These are phyloP conservation scores for Scaptomyza flava DNA, from an alignment of 2,888 invertebrate species.

Conservation along the genomic window DNA sequence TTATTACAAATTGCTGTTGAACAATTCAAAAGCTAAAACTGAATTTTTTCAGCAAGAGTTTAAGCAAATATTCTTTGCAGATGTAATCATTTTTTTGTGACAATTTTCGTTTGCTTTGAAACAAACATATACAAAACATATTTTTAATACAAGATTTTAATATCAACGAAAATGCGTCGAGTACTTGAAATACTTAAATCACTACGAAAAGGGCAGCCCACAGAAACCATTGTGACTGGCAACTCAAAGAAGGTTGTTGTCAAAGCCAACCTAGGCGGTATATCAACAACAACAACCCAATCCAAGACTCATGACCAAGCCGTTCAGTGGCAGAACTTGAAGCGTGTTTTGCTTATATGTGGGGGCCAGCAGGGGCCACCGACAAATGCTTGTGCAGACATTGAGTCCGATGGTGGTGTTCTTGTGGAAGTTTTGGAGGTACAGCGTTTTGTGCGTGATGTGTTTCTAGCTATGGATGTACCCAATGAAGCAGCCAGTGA, in stretches of 20 bases:
- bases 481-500: constrained; percentile 44
- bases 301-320: neutral
- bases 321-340: constrained; percentile 43
- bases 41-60: too few species aligned
- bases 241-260: neutral
- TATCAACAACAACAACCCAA: neutral
- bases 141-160: neutral
- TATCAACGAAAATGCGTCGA: constrained; percentile 28
- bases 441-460: constrained; percentile 53
- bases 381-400: neutral
- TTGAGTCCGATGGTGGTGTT: neutral
- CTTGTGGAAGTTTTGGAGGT: constrained; percentile 46
- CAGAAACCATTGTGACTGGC: neutral
- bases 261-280: neutral
- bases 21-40: too few species aligned
- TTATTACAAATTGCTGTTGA: too few species aligned
- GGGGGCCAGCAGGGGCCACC: constrained; percentile 22
- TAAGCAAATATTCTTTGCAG: neutral
- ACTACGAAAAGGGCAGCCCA: constrained; percentile 22
- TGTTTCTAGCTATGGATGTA: constrained; percentile 53
- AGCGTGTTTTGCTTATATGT: constrained; percentile 23
- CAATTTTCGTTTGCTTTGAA: neutral
- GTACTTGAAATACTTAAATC: constrained; percentile 27
- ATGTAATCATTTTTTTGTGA: neutral
- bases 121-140: neutral